phyloP scores from a whole-genome alignment of 1,140 invertebrate species.

The Adoxophyes honmai region DNA sequence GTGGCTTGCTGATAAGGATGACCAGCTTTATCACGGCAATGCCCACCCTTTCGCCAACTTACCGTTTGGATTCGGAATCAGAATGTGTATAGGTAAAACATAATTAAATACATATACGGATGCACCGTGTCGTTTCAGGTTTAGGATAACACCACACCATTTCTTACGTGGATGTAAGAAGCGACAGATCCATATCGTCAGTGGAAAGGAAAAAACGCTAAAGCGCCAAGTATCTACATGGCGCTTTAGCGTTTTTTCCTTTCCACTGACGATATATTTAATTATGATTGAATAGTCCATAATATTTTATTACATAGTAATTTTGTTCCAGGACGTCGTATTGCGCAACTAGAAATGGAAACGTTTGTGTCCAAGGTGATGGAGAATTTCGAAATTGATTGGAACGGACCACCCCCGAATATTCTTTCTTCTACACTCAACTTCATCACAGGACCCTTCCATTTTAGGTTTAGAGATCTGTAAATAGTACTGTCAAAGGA shows the following conservation, averaged over 20 bases:
- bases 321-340: conserved; percentile 80
- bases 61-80: conserved; percentile 81
- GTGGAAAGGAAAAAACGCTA: too few species aligned
- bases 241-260: too few species aligned
- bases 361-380: conserved; percentile 79
- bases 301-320: not conserved
- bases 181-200: too few species aligned
- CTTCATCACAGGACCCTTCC: conserved; percentile 52
- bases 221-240: too few species aligned
- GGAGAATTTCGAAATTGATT: conserved; percentile 77
- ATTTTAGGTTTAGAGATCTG: conserved; percentile 65
- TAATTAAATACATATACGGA: too few species aligned
- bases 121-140: too few species aligned
- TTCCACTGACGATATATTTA: too few species aligned
- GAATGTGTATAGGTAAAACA: conserved; percentile 75
- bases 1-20: conserved; percentile 72
- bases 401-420: conserved; percentile 58
- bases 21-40: conserved; percentile 61
- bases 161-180: too few species aligned
- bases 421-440: conserved; percentile 44
- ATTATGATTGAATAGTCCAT: too few species aligned
- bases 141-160: too few species aligned
- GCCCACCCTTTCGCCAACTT: conserved; percentile 77
- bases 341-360: conserved; percentile 85
- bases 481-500: too few species aligned